These are phyloP conservation scores for Lagodon rhomboides DNA, from an alignment of 2,797 vertebrate species.

Conservation along the genomic window DNA sequence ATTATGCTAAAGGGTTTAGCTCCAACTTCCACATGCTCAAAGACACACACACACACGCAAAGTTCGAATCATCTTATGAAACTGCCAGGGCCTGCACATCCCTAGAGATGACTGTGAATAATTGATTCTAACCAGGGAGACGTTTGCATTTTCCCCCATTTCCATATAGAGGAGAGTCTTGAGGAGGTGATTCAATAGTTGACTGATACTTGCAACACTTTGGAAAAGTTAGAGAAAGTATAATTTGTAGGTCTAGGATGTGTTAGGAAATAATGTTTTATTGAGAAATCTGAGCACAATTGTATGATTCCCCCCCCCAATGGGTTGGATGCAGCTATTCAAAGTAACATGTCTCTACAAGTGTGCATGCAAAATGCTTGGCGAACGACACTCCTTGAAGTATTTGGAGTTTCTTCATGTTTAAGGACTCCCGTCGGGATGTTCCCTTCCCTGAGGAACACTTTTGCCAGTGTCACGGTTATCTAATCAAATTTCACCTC, in stretches of 20 bases:
- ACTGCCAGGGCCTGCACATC: constrained; percentile 64
- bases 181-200: constrained; percentile 76
- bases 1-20: constrained; percentile 65
- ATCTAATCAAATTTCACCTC: constrained; percentile 63
- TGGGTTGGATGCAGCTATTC: constrained; percentile 12
- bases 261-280: constrained; percentile 32
- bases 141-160: constrained; percentile 62
- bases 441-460: constrained; percentile 10
- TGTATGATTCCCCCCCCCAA: neutral
- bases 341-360: neutral
- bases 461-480: constrained; percentile 39
- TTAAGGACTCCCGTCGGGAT: constrained; percentile 14
- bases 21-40: constrained; percentile 37
- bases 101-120: constrained; percentile 78
- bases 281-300: neutral
- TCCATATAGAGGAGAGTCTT: constrained; percentile 64
- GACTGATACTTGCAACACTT: constrained; percentile 69
- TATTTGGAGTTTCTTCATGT: constrained; percentile 9
- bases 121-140: constrained; percentile 79
- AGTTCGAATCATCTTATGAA: constrained; percentile 56
- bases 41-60: constrained; percentile 32
- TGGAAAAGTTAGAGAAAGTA: constrained; percentile 68
- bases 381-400: neutral
- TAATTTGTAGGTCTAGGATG: constrained; percentile 48
- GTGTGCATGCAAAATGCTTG: neutral